Evolutionary conservation across 2,888 invertebrate species (phyloP).

Genomic region (Oeneis ivallda): DNA sequence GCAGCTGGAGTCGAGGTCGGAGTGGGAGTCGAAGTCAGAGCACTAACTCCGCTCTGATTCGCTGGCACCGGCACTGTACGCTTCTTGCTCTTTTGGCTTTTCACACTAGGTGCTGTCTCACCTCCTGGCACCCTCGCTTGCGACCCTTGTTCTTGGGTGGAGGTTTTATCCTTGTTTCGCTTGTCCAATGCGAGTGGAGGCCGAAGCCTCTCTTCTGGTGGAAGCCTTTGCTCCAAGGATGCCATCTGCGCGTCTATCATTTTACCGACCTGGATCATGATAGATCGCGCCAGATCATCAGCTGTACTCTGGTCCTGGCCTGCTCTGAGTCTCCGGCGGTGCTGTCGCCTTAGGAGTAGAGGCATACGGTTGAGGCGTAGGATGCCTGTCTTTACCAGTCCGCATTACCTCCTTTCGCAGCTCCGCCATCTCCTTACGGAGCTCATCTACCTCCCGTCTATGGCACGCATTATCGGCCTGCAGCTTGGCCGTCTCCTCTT

Average conservation of each 20-base stretch:
- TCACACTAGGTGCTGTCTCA: not conserved
- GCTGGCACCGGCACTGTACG: not conserved
- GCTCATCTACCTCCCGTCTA: not conserved
- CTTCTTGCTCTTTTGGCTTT: not conserved
- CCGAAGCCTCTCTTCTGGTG: not conserved
- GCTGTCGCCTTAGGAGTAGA: not conserved
- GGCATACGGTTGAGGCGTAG: not conserved
- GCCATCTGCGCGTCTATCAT: too few species aligned
- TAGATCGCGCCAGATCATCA: not conserved
- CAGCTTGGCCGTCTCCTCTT: not conserved
- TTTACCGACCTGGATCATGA: too few species aligned
- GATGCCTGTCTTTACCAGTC: not conserved
- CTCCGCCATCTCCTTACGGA: not conserved
- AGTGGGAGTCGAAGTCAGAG: not conserved
- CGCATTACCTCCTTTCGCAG: not conserved
- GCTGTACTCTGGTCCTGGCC: not conserved
- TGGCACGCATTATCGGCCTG: not conserved
- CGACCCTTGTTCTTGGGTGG: not conserved
- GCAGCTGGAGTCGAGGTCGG: too few species aligned
- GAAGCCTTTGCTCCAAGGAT: not conserved
- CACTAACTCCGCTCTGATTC: not conserved
- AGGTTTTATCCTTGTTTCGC: not conserved
- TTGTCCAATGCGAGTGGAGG: not conserved
- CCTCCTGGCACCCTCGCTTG: not conserved
- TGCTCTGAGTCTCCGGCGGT: not conserved